Base-by-base conservation (phyloP, 2,113 vertebrate species). In the Erythrolamprus reginae region DNA sequence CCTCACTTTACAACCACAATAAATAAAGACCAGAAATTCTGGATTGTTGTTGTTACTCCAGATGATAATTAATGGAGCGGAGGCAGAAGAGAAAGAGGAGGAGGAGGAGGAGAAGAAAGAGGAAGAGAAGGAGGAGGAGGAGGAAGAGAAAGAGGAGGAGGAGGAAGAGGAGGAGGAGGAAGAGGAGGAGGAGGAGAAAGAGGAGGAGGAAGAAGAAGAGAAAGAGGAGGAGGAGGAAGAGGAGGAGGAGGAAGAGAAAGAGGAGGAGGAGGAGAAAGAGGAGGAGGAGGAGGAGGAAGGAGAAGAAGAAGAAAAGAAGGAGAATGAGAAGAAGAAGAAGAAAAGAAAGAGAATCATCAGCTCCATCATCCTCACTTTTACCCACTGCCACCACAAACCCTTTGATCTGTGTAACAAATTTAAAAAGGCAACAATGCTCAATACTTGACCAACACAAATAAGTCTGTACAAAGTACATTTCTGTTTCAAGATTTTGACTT, bases 401-500 rank as follows among this genome's bases (percentile, higher is more conserved):
- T 42, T 77, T 42, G 33, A 77, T 77, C 17, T 42, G 15, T 21
- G 70, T 42, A 42, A 77, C 33, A 9, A 77, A 21, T 77, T 42
- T 10, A 3, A 42, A 42, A 42, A 77, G 33, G 19, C 70, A 42
- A 10, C 17, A 3, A 77, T 9, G 33, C 33, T 42, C 70, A 77
- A 23, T 42, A 42, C 7, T 4, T 9, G 8, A 28, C 87, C 15
- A 19, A 88, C 3, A 12, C 33, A 38, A 77, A 77, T 21, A 38
- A 38, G 33, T 77, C 17, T 70, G 13, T 33, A 33, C 12, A 65
- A 70, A 70, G n/a, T 38, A 19, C n/a, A 77, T 77, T 77, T 77
- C 33, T 77, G 33, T 77, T 8, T 7, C 1, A 9, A 42, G 7
- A 33, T 38, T 8, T 38, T 9, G 56, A 97, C 99, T 98, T 97